A percentile compares a stretch with the other conserved stretches of the same genome.
Conservation (phyloP, 1,140 invertebrate genomes). For the Drosophila parabipectinata region DNA sequence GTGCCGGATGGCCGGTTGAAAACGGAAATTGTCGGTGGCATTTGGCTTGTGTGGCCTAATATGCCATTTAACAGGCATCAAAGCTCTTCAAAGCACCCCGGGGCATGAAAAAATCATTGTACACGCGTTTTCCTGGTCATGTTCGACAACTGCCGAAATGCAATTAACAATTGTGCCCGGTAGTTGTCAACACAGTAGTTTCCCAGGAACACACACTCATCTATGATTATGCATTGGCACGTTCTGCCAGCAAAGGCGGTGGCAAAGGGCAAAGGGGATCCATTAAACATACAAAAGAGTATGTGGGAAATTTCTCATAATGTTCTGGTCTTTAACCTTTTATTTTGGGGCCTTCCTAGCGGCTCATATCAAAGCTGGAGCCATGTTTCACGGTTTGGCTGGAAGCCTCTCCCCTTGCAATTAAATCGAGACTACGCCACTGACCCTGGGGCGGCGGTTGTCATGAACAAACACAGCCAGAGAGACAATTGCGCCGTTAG, state of each 20-base stretch:
- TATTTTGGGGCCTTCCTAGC: background rate
- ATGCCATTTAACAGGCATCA: constrained; percentile 31
- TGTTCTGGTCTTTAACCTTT: no score
- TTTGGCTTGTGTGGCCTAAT: constrained; percentile 20
- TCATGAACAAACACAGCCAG: constrained; percentile 38
- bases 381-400: background rate
- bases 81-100: constrained; percentile 25
- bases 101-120: constrained; percentile 59
- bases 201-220: constrained; percentile 20
- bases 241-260: constrained; percentile 5
- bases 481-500: constrained; percentile 66
- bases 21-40: constrained; percentile 15
- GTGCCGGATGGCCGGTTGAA: background rate
- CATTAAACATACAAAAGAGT: no score
- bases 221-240: constrained; percentile 14
- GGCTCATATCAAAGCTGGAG: background rate
- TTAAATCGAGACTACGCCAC: constrained; percentile 23
- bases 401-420: constrained; percentile 1
- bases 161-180: constrained; percentile 80
- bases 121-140: constrained; percentile 59
- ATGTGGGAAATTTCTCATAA: no score
- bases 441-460: constrained; percentile 16
- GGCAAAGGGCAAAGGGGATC: background rate
- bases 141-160: constrained; percentile 79
- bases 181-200: constrained; percentile 47